Conservation (phyloP, 1,140 invertebrate genomes). For the Neomicropteryx cornuta region DNA sequence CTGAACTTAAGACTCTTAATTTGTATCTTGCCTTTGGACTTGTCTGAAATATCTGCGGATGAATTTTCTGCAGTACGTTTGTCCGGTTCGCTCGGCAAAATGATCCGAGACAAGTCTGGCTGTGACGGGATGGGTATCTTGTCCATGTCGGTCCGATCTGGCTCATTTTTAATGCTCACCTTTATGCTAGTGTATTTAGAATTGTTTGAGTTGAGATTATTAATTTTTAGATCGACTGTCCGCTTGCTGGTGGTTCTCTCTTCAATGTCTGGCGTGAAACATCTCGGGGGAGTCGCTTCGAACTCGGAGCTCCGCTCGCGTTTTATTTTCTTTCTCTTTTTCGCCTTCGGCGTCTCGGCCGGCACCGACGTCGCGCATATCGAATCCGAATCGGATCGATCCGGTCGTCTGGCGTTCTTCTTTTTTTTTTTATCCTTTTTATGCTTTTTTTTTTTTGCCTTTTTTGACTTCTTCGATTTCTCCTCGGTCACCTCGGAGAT, state of each 20-base stretch:
- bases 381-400: too few species aligned
- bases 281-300: too few species aligned
- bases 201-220: too few species aligned
- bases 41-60: constrained; percentile 21
- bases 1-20: constrained; percentile 59
- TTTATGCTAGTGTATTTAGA: too few species aligned
- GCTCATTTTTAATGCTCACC: too few species aligned
- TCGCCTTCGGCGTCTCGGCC: too few species aligned
- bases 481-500: constrained; percentile 27
- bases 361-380: constrained; percentile 13
- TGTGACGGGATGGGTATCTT: constrained; percentile 14
- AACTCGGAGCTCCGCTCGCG: too few species aligned
- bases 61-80: constrained; percentile 9
- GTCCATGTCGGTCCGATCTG: constrained; percentile 16
- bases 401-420: too few species aligned
- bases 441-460: constrained; percentile 28
- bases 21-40: constrained; percentile 37
- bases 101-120: constrained; percentile 14
- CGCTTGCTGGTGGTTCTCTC: too few species aligned
- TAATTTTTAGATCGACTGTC: too few species aligned
- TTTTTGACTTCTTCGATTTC: constrained; percentile 28
- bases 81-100: constrained; percentile 11
- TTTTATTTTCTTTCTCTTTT: too few species aligned
- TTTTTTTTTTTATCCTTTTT: constrained; percentile 36
- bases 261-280: too few species aligned